phyloP scores from a whole-genome alignment of 2,888 invertebrate genomes.

The Cantharis rustica region DNA sequence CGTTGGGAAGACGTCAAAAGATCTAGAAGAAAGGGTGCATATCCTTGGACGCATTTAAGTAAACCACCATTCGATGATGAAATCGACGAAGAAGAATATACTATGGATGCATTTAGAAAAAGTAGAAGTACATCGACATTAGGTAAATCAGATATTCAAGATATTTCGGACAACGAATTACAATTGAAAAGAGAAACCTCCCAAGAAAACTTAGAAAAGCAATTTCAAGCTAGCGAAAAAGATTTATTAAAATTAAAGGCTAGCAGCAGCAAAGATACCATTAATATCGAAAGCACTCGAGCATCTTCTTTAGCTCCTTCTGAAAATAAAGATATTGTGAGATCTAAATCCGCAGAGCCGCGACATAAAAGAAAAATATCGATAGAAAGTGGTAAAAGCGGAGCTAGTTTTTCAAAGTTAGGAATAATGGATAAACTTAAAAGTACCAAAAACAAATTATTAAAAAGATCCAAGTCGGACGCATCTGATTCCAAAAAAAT shows the following conservation, averaged over 20 bases:
- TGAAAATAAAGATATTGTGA: constrained; percentile 21
- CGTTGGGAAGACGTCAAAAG: constrained; percentile 80
- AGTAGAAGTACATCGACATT: constrained; percentile 39
- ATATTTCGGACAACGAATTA: constrained; percentile 5
- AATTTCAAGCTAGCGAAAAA: not conserved
- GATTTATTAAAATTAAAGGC: not conserved
- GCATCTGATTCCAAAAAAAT: constrained; percentile 5
- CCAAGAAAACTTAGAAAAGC: constrained; percentile 30
- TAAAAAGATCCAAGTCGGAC: constrained; percentile 19
- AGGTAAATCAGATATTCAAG: constrained; percentile 27
- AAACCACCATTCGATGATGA: constrained; percentile 61
- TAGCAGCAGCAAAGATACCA: not conserved
- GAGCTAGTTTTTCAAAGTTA: constrained; percentile 46
- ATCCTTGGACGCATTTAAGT: constrained; percentile 80
- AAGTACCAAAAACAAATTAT: constrained; percentile 10
- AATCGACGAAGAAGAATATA: constrained; percentile 53
- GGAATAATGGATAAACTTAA: constrained; percentile 40
- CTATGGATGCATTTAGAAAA: constrained; percentile 46
- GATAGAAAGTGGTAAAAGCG: constrained; percentile 47
- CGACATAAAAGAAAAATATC: constrained; percentile 45
- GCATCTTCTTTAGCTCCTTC: not conserved
- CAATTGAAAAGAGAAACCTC: constrained; percentile 16
- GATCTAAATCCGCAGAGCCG: constrained; percentile 47
- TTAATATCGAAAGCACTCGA: not conserved
- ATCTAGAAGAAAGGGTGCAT: constrained; percentile 72